Evolutionary conservation across 2,888 invertebrate species (phyloP).

Genomic region (Pachydiplax longipennis): DNA sequence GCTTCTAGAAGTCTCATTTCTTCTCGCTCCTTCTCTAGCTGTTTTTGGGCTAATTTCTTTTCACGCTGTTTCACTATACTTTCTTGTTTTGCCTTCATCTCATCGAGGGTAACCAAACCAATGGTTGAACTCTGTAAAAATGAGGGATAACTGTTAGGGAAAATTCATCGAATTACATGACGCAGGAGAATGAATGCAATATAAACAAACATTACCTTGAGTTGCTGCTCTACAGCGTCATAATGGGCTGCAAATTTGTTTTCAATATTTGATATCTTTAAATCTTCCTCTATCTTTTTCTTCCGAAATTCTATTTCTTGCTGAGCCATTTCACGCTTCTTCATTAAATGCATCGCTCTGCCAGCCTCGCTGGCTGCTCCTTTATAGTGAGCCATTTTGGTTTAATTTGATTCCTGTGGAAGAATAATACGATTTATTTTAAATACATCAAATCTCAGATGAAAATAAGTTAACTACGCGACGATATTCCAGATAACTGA

Average conservation of each 20-base stretch:
- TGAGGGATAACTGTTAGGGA: not conserved
- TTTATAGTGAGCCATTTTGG: slow-evolving; percentile 90
- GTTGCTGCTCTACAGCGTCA: slow-evolving; percentile 97
- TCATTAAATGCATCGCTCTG: slow-evolving; percentile 96
- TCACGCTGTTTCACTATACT: slow-evolving; percentile 94
- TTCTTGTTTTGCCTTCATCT: slow-evolving; percentile 99
- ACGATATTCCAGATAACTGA: too few species aligned
- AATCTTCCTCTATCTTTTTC: slow-evolving; percentile 97
- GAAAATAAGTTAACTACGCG: too few species aligned
- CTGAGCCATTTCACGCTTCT: slow-evolving; percentile 95
- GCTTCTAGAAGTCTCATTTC: slow-evolving; percentile 86
- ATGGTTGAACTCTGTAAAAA: slow-evolving; percentile 82
- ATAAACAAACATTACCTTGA: slow-evolving; percentile 69
- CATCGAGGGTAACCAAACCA: slow-evolving; percentile 95
- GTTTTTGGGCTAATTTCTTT: slow-evolving; percentile 90
- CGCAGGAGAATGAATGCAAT: not conserved
- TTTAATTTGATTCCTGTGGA: not conserved
- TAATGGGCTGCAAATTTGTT: slow-evolving; percentile 99
- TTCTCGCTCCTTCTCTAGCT: slow-evolving; percentile 89
- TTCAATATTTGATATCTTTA: slow-evolving; percentile 94
- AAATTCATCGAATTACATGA: not conserved
- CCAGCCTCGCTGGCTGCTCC: slow-evolving; percentile 98
- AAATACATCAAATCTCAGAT: not conserved
- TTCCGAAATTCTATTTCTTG: slow-evolving; percentile 96
- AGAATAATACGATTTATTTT: not conserved